phyloP scores from a whole-genome alignment of 2,888 invertebrate species.

The Orchesellides sinensis region DNA sequence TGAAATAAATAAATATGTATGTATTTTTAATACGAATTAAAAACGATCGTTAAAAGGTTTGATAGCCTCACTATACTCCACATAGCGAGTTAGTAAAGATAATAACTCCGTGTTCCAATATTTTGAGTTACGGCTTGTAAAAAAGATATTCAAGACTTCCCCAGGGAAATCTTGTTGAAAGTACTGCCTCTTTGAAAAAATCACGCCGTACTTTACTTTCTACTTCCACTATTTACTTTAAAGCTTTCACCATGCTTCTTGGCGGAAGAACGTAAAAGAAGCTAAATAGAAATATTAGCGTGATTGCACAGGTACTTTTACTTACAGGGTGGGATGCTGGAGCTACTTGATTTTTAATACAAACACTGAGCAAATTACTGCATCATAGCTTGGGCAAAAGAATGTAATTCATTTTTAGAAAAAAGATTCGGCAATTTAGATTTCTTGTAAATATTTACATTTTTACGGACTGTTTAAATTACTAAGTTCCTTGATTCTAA shows the following conservation, averaged over 20 bases:
- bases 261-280: conserved; percentile 33
- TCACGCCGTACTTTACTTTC: too few relatives aligned
- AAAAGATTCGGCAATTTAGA: conserved; percentile 30
- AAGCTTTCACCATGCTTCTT: conserved; percentile 15
- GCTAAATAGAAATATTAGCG: conserved; percentile 49
- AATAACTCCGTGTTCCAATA: too few relatives aligned
- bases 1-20: too few relatives aligned
- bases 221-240: conserved; percentile 30
- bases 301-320: conserved; percentile 51
- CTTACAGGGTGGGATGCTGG: conserved; percentile 3
- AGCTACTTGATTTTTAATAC: conserved; percentile 42
- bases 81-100: too few relatives aligned
- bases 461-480: conserved; percentile 14
- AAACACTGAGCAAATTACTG: conserved; percentile 22
- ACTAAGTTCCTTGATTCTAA: conserved; percentile 38
- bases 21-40: too few relatives aligned
- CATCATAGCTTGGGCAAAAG: conserved; percentile 11
- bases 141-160: too few relatives aligned
- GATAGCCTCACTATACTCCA: too few relatives aligned
- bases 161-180: too few relatives aligned
- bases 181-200: too few relatives aligned
- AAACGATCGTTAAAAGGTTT: too few relatives aligned
- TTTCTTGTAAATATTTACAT: conserved; percentile 64
- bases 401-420: conserved; percentile 52
- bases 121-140: too few relatives aligned